Evolutionary conservation across 2,888 invertebrate genomes (phyloP), one percentile per base, ranked within the genome.

Genomic region (Ichneumoninae sp.): DNA sequence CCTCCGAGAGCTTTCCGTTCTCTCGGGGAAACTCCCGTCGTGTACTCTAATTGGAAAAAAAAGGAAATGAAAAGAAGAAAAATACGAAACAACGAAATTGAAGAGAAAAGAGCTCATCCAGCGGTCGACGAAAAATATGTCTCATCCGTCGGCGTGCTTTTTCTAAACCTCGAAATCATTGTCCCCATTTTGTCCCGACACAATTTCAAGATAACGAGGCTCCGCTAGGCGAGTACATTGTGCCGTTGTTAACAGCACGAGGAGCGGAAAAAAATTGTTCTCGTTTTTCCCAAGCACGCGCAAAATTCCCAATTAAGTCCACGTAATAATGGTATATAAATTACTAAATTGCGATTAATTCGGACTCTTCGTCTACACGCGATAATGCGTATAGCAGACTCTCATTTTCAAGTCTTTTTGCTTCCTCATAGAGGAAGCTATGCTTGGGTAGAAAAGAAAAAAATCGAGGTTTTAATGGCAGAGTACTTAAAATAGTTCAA

Each of bases 341-440:
- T 79, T 81, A 81, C 81, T 40, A 81, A 85, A 81, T 78, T 33
- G 69, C 74, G 70, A 75, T 81, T 81, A 71, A 81, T 81, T 78
- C 70, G 65, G 74, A 74, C 69, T 65, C 57, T 77, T 71, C 26
- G 71, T 77, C 73, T 52, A 57, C 47, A 63, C 81, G 68, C 44
- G 68, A 68, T 57, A 77, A 57, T 22, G 30, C 54, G 47, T 57
- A 77, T 71, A 13, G 13, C 57, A 13, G 26, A 57, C 57, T 57
- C 57, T 57, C 8, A 57, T 22, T 22, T 54, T 54, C 8, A 54
- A 54, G 10, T 13, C 4, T 10, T 19, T 54, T 54, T 22, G 19
- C 22, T 54, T 22, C 54, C 40, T 40, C 40, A 1, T 40, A 2
- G 40, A 40, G 40, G 2, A 40, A 40, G 40, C 10, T 40, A 10